Percentiles rank a stretch among this genome's conserved stretches.
These are phyloP conservation scores for Andinoacara biseriatus DNA, from an alignment of 2,113 vertebrate species.

Conservation along the genomic window DNA sequence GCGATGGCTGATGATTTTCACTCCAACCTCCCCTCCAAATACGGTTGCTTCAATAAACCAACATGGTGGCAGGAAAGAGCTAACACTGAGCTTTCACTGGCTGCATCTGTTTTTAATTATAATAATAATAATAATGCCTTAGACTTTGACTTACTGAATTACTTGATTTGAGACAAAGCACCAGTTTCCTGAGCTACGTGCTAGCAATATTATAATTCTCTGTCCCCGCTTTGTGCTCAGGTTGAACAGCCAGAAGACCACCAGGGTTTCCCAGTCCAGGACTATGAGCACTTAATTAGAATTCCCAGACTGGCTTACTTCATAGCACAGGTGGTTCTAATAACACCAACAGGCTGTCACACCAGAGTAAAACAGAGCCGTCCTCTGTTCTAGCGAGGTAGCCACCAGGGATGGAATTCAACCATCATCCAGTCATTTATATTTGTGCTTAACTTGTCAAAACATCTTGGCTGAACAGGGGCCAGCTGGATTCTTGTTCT, in stretches of 20 bases:
- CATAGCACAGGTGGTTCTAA: background rate
- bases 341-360: background rate
- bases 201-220: no score
- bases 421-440: background rate
- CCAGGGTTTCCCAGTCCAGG: background rate
- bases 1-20: background rate
- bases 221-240: no score
- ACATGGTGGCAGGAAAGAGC: no score
- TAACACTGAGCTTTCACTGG: no score
- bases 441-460: conserved; percentile 4
- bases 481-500: background rate
- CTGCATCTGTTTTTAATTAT: no score
- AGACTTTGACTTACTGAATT: no score
- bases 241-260: background rate
- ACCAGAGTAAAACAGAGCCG: background rate
- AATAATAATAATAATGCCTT: no score
- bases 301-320: no score
- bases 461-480: background rate
- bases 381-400: background rate
- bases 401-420: background rate
- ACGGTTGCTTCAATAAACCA: background rate
- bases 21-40: background rate
- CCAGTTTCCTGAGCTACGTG: no score
- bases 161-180: background rate
- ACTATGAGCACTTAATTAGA: no score